Conservation (phyloP, 2,797 vertebrate species). For the Craterocephalus amniculus region DNA sequence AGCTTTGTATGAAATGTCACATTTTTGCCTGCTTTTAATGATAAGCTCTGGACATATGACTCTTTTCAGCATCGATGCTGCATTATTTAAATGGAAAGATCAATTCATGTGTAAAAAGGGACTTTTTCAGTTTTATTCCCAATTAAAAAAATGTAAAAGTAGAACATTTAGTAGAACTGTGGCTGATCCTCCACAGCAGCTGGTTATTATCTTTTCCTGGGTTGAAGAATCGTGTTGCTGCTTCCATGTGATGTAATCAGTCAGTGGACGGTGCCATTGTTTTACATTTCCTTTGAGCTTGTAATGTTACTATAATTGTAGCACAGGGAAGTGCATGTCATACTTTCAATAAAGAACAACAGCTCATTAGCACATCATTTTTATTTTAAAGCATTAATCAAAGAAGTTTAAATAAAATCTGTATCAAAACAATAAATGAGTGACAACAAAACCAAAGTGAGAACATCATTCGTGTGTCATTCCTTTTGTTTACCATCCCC, state of each 20-base stretch:
- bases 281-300: slow-evolving; percentile 61
- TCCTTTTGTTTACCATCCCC: slow-evolving; percentile 39
- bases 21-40: not conserved
- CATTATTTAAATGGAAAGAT: too few species aligned
- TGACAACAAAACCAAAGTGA: not conserved
- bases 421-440: slow-evolving; percentile 20
- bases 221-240: too few species aligned
- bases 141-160: too few species aligned
- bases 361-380: not conserved
- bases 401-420: slow-evolving; percentile 4
- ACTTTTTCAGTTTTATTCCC: not conserved
- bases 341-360: slow-evolving; percentile 13
- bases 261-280: slow-evolving; percentile 58
- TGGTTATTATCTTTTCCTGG: too few species aligned
- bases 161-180: too few species aligned
- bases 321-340: slow-evolving; percentile 9
- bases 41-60: not conserved
- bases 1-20: too few species aligned
- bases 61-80: not conserved
- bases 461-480: slow-evolving; percentile 27
- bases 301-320: slow-evolving; percentile 57
- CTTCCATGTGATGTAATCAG: not conserved
- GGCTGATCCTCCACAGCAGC: too few species aligned
- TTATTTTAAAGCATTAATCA: slow-evolving; percentile 5
- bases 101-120: too few species aligned